These are phyloP conservation scores for Rhopalosiphum maidis DNA, from an alignment of 1,140 invertebrate species.

Conservation along the genomic window DNA sequence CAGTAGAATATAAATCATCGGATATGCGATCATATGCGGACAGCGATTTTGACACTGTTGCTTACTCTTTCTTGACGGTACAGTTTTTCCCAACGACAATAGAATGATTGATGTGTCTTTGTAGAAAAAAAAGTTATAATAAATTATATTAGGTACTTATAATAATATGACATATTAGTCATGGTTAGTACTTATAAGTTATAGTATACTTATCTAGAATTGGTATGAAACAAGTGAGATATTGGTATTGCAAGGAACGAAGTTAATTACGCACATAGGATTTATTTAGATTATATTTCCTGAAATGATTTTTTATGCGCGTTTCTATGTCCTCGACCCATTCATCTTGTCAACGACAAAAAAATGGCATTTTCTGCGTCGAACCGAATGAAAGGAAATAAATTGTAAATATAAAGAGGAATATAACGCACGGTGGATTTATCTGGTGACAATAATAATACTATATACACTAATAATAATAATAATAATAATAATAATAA, in stretches of 20 bases:
- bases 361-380: background rate
- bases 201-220: background rate
- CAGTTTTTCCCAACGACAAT: too few species aligned
- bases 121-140: too few species aligned
- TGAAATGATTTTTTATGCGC: background rate
- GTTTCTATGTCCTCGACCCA: background rate
- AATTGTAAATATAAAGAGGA: background rate
- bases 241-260: background rate
- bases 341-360: background rate
- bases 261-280: background rate
- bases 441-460: conserved; percentile 9
- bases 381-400: background rate
- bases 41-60: too few species aligned
- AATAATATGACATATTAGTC: too few species aligned
- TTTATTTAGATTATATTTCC: background rate
- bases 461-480: background rate
- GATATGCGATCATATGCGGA: too few species aligned
- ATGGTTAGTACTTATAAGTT: too few species aligned
- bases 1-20: too few species aligned
- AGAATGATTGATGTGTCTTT: too few species aligned
- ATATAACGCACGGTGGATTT: background rate
- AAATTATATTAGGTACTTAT: too few species aligned
- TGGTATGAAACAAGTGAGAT: background rate
- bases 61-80: too few species aligned
- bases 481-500: background rate